Evolutionary conservation across 2,888 invertebrate species (phyloP), one percentile per base, ranked within the genome.

Genomic region (Spilarctia lutea): DNA sequence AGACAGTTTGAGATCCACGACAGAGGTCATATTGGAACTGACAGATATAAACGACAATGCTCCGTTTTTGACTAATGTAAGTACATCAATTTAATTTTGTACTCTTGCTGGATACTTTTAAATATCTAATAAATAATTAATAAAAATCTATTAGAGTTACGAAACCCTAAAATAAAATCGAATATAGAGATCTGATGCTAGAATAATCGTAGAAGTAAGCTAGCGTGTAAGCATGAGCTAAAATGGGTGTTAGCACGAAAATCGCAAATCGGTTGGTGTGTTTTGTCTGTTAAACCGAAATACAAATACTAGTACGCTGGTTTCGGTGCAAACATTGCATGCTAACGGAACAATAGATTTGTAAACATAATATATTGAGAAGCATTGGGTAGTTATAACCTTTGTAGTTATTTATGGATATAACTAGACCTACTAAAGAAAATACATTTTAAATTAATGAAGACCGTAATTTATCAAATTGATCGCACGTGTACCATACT

Each of bases 21-120:
- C 97, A 0, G 97, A 97, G 85, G 97, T 98, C 39, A 97, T 96
- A 67, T 96, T 97, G 78, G 96, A 96, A 79, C 90, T 97, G 42
- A 96, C 96, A 8, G 99, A 99, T 88, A 98, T 99, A 87, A 99
- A 99, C 91, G 99, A 99, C 91, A 99, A 99, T 91, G 98, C 98
- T 0, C 99, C 99, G 0, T 98, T 97, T 89, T 96, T 98, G 77
- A 97, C 97, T 65, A 98, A 98, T 88, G 97, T 97, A 92, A 96
- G 96, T 96, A 87, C 24, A 72, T 74, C 60, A 16, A 20, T 71
- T 30, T 48, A 27, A 1, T 45, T 68, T 39, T 42, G 30, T 42
- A 30, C 4, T 60, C 1, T 1, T 1, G 20, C 20, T 24, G 6
- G 7, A 48, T 69, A 0, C 1, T 56, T 35, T 33, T 33, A 16